These are phyloP conservation scores for Drosophila mojavensis DNA, from an alignment of 1,140 invertebrate genomes.

Conservation along the genomic window DNA sequence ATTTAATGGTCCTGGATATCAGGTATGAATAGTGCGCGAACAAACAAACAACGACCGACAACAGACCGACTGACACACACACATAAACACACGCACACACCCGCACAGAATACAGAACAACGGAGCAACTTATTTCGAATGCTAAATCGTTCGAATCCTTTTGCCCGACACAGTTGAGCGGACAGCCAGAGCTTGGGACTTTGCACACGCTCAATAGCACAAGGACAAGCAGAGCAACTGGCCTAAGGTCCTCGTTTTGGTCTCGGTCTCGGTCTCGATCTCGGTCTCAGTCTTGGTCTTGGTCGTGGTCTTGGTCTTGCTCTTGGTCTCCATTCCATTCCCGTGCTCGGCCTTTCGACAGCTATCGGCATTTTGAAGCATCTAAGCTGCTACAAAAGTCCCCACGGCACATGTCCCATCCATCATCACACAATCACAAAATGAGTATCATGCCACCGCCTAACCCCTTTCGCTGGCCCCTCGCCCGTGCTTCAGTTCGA, in stretches of 20 bases:
- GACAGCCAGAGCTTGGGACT: constrained; percentile 20
- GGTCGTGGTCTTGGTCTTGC: constrained; percentile 1
- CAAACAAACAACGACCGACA: constrained; percentile 46
- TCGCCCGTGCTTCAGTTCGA: background rate
- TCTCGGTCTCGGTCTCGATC: background rate
- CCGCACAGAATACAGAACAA: constrained; percentile 20
- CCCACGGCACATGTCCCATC: constrained; percentile 69
- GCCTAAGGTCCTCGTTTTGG: constrained; percentile 5
- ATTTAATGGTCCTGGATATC: constrained; percentile 64
- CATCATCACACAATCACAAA: constrained; percentile 83
- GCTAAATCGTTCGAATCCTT: constrained; percentile 80
- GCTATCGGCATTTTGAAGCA: constrained; percentile 62
- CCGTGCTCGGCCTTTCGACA: constrained; percentile 40
- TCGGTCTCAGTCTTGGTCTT: constrained; percentile 18
- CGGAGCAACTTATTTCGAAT: constrained; percentile 71
- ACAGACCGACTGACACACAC: constrained; percentile 43
- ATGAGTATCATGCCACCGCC: constrained; percentile 66
- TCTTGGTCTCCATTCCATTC: background rate
- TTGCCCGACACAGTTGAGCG: constrained; percentile 73
- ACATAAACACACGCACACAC: constrained; percentile 22
- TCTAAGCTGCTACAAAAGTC: constrained; percentile 42
- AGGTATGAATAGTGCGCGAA: constrained; percentile 36
- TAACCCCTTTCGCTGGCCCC: background rate
- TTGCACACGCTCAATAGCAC: constrained; percentile 57
- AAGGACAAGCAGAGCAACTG: constrained; percentile 55